Evolutionary conservation across 2,888 invertebrate species (phyloP), one percentile per base, ranked within the genome.

Genomic region (Caenorhabditis uteleia): DNA sequence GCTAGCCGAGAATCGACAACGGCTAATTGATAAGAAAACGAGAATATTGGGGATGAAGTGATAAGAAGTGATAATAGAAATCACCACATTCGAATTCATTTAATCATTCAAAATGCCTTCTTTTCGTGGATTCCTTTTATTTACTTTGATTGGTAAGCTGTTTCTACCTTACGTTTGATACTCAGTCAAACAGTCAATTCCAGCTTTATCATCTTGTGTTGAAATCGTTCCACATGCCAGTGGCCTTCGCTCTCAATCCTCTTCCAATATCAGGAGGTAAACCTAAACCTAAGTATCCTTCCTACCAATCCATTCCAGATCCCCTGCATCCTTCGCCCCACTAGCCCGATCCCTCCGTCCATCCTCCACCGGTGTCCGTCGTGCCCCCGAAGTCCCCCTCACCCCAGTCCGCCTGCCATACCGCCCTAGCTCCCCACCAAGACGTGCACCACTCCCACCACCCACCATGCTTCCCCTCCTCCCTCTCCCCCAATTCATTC

Each of bases 291-390:
- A n/a, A n/a, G n/a, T n/a, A n/a, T n/a, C n/a, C n/a, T n/a, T 10
- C 21, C 10, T 7, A 10, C 20, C 42, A 10, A 10, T 20, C 3
- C 12, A 33, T 60, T 50, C n/a, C 39, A 62, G 62, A 45, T 40
- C 65, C 1, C 65, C 65, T 20, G 43, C 65, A 7, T 46, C 55
- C 3, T 56, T 56, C 18, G 66, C 66, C 6, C 66, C 66, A 12
- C 40, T 66, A 6, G 66, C 66, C 14, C 59, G 56, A 44, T 56
- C 55, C 2, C 56, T 66, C 8, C 50, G 53, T n/a, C 59, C 59
- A 8, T 16, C 51, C 20, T 66, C 66, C 14, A 70, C 69, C 1
- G 69, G 69, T 31, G 50, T 70, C n/a, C 54, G 69, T 31, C 65
- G 69, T 25, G 66, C 69, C 25, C 69, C 69, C 23, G 44, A n/a